Conservation (phyloP, 1,140 invertebrate genomes). For the Chironomus striatipennis region DNA sequence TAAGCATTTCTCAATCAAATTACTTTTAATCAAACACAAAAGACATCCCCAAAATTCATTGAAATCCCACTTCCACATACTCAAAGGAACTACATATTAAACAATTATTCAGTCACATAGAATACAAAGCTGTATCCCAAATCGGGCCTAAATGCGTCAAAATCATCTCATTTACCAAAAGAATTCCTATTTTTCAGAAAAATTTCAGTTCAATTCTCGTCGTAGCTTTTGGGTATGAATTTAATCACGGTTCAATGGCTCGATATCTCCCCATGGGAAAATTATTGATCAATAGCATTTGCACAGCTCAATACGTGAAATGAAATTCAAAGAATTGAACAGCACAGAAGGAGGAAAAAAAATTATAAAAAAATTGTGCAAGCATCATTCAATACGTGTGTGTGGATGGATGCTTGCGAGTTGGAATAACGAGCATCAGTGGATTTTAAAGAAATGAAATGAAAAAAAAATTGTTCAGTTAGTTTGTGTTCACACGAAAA, state of each 20-base stretch:
- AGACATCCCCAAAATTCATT: too few species aligned
- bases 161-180: too few species aligned
- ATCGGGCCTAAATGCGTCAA: too few species aligned
- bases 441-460: background rate
- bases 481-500: slow-evolving; percentile 13
- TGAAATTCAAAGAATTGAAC: background rate
- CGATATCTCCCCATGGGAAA: background rate
- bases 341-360: background rate
- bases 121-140: too few species aligned
- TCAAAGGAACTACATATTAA: too few species aligned
- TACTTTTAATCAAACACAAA: too few species aligned
- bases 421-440: background rate
- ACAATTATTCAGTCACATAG: too few species aligned
- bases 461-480: background rate
- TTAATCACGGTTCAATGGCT: slow-evolving; percentile 12
- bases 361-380: slow-evolving; percentile 4
- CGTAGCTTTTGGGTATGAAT: background rate
- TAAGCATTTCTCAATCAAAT: too few species aligned
- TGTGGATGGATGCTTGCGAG: background rate
- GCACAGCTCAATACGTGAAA: slow-evolving; percentile 6
- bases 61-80: too few species aligned
- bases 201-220: background rate
- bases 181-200: too few species aligned
- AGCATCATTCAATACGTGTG: background rate
- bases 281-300: slow-evolving; percentile 4